Base-by-base conservation (phyloP, 2,888 invertebrate genomes). In the Alloscopus bannaensis region DNA sequence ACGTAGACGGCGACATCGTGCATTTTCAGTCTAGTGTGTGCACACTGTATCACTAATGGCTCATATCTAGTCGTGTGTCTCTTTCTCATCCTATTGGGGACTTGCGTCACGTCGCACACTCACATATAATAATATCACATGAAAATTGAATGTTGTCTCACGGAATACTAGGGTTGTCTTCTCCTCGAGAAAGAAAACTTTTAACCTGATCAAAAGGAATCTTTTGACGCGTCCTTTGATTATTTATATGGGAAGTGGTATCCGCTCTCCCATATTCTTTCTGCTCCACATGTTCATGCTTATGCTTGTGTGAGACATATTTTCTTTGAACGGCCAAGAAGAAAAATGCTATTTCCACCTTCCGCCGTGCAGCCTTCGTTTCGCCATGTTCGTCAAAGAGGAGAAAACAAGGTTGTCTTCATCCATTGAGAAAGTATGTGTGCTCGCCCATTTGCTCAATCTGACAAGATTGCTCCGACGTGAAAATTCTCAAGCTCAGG, bases 191-290 rank as follows among this genome's bases (percentile, higher is more conserved):
- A 64, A 42, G 42, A 62, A 50, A 47, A 60, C 47, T 55, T 72
- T 64, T 71, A 62, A 55, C 64, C 42, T 72, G 72, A 72, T 72
- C 72, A 72, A 72, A 72, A 55, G 64, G 45, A 29, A 52, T 55
- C 28, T 28, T 72, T 55, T 68, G 50, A 52, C 47, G 45, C 36
- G 52, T 62, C 29, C 20, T 60, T 71, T 60, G 71, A 72, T 72
- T 72, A 72, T 72, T 72, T 72, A 64, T 72, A 72, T 42, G 45
- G 55, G 24, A 24, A 60, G 50, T 29, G 59, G 26, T 6, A 22
- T 3, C 22, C 55, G 20, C 24, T 24, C n/a, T 55, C 26, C 55
- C 55, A n/a, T 24, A 24, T 8, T 29, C 36, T 8, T 18, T 47
- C 20, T 47, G 50, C 20, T 47, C 13, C 59, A n/a, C n/a, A n/a